Evolutionary conservation across 2,113 vertebrate genomes (phyloP).

Genomic region (Regulus satrapa): DNA sequence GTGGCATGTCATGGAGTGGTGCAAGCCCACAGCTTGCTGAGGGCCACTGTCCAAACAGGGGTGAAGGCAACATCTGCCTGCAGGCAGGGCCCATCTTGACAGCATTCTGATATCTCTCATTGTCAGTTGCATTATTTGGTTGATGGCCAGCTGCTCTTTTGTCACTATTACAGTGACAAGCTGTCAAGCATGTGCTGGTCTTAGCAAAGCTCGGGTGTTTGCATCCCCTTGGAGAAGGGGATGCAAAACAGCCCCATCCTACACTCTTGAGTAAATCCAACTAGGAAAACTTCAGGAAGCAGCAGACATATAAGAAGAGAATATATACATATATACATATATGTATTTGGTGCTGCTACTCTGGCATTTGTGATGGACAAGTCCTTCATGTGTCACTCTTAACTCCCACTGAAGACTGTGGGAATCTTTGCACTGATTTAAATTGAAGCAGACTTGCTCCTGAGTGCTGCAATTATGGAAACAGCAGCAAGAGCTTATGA

Average conservation of each 20-base stretch:
- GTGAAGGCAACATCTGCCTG: neutral
- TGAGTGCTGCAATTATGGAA: neutral
- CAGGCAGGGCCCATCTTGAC: neutral
- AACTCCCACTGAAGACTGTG: neutral
- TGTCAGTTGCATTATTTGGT: neutral
- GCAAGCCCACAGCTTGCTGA: neutral
- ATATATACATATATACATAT: neutral
- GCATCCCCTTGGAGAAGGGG: neutral
- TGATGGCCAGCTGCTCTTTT: neutral
- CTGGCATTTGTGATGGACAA: neutral
- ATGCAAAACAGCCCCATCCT: neutral
- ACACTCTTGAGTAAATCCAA: neutral
- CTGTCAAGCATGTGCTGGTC: neutral
- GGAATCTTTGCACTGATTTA: neutral
- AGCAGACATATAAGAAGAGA: neutral
- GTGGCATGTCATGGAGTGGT: neutral
- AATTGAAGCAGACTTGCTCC: neutral
- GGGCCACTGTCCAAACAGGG: neutral
- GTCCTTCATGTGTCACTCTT: neutral
- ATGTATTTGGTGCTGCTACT: neutral
- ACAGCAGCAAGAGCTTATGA: neutral
- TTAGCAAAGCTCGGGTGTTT: neutral
- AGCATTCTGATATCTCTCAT: neutral
- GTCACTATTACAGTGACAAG: neutral
- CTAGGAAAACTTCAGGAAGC: neutral